A percentile compares a stretch with the other conserved stretches of the same genome.
These are phyloP conservation scores for Apeltes quadracus DNA, from an alignment of 2,113 vertebrate species.

Conservation along the genomic window DNA sequence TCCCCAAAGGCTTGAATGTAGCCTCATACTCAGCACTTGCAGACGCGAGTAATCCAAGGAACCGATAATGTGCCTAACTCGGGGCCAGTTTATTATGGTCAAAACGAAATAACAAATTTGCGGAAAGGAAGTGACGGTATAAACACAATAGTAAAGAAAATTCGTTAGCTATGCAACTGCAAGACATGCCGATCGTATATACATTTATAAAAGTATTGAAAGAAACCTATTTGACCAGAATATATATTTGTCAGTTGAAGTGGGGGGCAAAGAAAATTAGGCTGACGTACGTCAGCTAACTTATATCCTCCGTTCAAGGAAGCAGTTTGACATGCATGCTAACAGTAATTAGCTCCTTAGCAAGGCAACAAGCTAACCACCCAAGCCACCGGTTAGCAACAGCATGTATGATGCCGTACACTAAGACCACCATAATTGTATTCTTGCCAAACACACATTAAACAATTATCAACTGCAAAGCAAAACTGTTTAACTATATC, in stretches of 20 bases:
- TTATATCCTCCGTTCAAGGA: neutral
- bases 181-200: neutral
- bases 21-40: constrained; percentile 16
- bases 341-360: constrained; percentile 59
- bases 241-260: neutral
- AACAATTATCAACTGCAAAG: neutral
- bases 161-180: neutral
- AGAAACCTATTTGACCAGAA: neutral
- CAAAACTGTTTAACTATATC: neutral
- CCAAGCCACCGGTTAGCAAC: constrained; percentile 10
- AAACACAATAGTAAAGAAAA: neutral
- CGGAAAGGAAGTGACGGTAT: neutral
- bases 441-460: neutral
- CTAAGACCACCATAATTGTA: neutral
- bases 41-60: constrained; percentile 44
- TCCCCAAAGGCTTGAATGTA: neutral
- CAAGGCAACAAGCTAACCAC: constrained; percentile 46
- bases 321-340: constrained; percentile 31
- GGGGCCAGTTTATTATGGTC: rapidly evolving
- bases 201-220: neutral
- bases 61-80: constrained; percentile 12
- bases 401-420: neutral
- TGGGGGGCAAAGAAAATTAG: neutral
- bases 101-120: neutral
- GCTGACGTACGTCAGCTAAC: neutral